These are phyloP conservation scores for Podabrus alpinus DNA, from an alignment of 2,888 invertebrate species.

Conservation along the genomic window DNA sequence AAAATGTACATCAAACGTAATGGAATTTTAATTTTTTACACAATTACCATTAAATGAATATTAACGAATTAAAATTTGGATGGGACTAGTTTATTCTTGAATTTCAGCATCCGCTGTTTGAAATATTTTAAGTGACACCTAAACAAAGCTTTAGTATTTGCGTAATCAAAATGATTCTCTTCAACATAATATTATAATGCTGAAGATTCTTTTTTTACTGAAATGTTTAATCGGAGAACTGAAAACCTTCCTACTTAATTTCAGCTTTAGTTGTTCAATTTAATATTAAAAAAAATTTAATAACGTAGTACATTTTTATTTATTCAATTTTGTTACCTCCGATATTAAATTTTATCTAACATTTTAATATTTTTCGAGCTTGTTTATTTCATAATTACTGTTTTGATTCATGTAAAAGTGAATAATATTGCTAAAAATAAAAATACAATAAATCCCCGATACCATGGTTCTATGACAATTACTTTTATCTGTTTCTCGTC, in stretches of 20 bases:
- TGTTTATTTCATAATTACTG: not conserved
- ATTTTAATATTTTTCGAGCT: not conserved
- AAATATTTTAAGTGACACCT: not conserved
- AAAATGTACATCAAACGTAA: not conserved
- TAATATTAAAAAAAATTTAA: too few relatives aligned
- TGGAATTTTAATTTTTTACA: not conserved
- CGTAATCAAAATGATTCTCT: not conserved
- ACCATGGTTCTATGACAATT: not conserved
- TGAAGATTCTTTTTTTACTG: not conserved
- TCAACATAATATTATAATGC: not conserved
- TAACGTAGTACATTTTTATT: too few relatives aligned
- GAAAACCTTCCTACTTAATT: not conserved
- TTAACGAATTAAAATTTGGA: not conserved
- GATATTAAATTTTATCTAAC: not conserved
- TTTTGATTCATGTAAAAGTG: not conserved
- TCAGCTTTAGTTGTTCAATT: too few relatives aligned
- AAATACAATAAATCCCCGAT: not conserved
- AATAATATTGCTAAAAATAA: not conserved
- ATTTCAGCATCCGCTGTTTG: not conserved
- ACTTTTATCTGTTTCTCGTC: not conserved
- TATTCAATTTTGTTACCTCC: not conserved
- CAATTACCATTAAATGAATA: not conserved
- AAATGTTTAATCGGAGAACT: not conserved
- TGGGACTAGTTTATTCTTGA: not conserved
- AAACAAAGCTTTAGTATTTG: too few relatives aligned